These are phyloP conservation scores for Urocyon cinereoargenteus DNA, from an alignment of 2,797 vertebrate species.

Conservation along the genomic window DNA sequence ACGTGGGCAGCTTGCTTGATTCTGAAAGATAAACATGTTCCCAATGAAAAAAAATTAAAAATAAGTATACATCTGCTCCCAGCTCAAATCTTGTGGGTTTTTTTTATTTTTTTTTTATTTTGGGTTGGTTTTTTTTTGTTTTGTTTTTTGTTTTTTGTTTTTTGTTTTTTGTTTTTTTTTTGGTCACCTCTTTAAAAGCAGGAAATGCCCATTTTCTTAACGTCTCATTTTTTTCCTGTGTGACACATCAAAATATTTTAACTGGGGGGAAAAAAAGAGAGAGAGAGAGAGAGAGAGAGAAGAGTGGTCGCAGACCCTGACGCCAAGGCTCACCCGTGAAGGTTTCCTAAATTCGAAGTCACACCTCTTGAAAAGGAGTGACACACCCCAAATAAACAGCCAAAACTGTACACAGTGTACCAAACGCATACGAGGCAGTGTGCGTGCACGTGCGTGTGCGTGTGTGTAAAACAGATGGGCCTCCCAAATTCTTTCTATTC, in stretches of 20 bases:
- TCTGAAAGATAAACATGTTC: background rate
- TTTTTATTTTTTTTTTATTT: background rate
- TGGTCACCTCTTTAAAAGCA: background rate
- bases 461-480: background rate
- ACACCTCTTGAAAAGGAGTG: background rate
- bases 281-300: background rate
- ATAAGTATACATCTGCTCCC: background rate
- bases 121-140: background rate
- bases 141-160: too few relatives aligned
- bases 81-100: background rate
- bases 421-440: background rate
- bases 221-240: background rate
- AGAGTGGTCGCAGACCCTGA: background rate
- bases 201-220: background rate
- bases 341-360: conserved; percentile 31
- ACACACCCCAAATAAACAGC: background rate
- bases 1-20: background rate
- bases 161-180: background rate
- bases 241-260: conserved; percentile 41
- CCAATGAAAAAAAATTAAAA: background rate
- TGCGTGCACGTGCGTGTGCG: rapidly evolving
- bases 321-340: background rate
- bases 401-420: background rate
- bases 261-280: background rate
- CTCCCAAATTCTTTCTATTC: conserved; percentile 34